phyloP scores from a whole-genome alignment of 2,113 vertebrate genomes.

The Eolophus roseicapilla region DNA sequence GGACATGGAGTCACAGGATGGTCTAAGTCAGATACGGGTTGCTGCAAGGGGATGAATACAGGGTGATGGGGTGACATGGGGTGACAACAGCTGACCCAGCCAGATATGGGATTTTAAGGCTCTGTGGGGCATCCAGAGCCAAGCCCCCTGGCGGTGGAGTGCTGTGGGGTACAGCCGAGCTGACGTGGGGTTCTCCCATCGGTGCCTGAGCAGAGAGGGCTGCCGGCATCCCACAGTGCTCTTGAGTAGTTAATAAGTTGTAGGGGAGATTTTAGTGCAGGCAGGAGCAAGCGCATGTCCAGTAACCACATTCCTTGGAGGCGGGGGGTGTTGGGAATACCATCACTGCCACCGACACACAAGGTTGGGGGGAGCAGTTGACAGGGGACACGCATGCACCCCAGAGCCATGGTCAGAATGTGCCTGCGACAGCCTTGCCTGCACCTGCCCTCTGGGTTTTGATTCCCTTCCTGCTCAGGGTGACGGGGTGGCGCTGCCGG shows the following conservation, averaged over 20 bases:
- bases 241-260: slow-evolving; percentile 46
- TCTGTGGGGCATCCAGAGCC: background rate
- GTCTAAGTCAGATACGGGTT: background rate
- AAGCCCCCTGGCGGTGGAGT: background rate
- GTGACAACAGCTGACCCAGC: background rate
- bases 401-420: background rate
- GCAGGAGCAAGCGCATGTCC: background rate
- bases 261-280: background rate
- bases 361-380: background rate
- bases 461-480: background rate
- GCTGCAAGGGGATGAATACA: background rate
- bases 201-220: fast-evolving
- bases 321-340: background rate
- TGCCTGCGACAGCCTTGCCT: background rate
- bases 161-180: background rate
- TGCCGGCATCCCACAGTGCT: background rate
- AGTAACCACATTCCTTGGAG: background rate
- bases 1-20: fast-evolving
- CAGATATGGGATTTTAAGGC: background rate
- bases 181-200: background rate
- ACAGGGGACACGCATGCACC: background rate
- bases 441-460: background rate
- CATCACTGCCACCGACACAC: fast-evolving
- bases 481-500: background rate
- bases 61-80: background rate